Evolutionary conservation across 2,113 vertebrate genomes (phyloP), one percentile per base, ranked within the genome.

Genomic region (Seriola quinqueradiata): DNA sequence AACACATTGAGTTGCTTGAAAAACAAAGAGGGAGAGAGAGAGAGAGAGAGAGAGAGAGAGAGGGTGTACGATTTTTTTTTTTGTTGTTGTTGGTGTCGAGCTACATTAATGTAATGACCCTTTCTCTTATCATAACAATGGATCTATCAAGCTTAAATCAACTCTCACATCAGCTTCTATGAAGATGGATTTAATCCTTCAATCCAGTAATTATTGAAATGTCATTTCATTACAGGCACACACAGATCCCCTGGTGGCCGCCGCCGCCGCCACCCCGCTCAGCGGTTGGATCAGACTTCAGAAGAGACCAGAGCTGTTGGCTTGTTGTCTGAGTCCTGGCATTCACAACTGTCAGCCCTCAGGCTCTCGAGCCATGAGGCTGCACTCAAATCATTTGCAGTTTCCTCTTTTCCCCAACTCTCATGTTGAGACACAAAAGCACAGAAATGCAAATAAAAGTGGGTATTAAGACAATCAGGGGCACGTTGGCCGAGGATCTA

Each of bases 251-350:
- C 28, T 1, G 3, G 44, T 66, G 66, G 75, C 46, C 3, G 4
- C 54, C 25, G 60, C 46, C 3, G 4, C 54, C 25, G 60, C 57
- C 8, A n/a, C 60, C 64, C 55, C 32, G 64, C 48, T 81, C 70
- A 11, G n/a, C 28, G 66, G 72, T 21, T 74, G 79, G 85, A 59
- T 83, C 50, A 34, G 72, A 69, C 81, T 55, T 54, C 40, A 75
- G 28, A 67, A 44, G 76, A 70, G 46, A 57, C 66, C 54, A 21
- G 73, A 67, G 77, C 59, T 64, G 72, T 10, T 59, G 67, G 72
- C 63, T 50, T 57, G 57, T 82, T 73, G 61, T 82, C 80, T 82
- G 75, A 86, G 75, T 84, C 88, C 84, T 17, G 55, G 76, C 64
- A 58, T 71, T 54, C 66, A 82, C 66, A 77, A 74, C 80, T 72